A percentile compares a stretch with the other conserved stretches of the same genome.
Conservation (phyloP, 1,140 invertebrate species). For the Drosophila bipectinata region DNA sequence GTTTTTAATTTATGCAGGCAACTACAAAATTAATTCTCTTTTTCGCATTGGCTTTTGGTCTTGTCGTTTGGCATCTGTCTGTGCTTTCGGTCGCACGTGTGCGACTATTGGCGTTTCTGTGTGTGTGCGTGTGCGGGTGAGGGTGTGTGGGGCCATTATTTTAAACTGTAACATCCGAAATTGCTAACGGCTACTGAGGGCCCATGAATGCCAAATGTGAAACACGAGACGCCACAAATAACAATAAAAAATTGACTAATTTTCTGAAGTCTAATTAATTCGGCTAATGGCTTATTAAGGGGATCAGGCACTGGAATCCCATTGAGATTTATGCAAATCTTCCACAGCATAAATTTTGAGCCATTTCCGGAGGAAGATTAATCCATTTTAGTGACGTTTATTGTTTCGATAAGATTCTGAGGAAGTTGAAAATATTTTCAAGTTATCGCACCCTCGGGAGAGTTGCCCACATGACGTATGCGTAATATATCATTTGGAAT, state of each 20-base stretch:
- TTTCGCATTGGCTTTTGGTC: conserved; percentile 52
- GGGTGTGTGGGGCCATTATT: conserved; percentile 22
- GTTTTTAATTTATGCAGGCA: conserved; percentile 74
- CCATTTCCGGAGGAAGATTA: conserved; percentile 20
- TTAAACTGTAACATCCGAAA: conserved; percentile 56
- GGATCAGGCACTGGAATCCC: conserved; percentile 14
- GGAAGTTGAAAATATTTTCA: neutral
- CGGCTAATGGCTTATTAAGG: conserved; percentile 39
- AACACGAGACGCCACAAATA: conserved; percentile 60
- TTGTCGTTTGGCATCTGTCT: conserved; percentile 42
- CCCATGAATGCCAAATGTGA: conserved; percentile 58
- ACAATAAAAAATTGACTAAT: conserved; percentile 68
- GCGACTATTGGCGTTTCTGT: conserved; percentile 9
- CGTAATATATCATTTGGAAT: conserved; percentile 11
- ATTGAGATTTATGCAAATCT: conserved; percentile 28
- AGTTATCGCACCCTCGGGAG: neutral
- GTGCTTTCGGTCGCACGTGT: conserved; percentile 54
- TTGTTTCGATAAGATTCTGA: neutral
- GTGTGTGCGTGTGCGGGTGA: conserved; percentile 6
- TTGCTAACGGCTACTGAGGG: conserved; percentile 43
- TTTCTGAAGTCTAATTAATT: conserved; percentile 60
- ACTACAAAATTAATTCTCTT: conserved; percentile 73
- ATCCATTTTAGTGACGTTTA: conserved; percentile 18
- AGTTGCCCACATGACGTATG: conserved; percentile 20
- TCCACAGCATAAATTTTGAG: conserved; percentile 28